Percentiles rank a stretch among this genome's conserved stretches.
These are phyloP conservation scores for Myotis myotis DNA, from an alignment of 2,797 vertebrate species.

Conservation along the genomic window DNA sequence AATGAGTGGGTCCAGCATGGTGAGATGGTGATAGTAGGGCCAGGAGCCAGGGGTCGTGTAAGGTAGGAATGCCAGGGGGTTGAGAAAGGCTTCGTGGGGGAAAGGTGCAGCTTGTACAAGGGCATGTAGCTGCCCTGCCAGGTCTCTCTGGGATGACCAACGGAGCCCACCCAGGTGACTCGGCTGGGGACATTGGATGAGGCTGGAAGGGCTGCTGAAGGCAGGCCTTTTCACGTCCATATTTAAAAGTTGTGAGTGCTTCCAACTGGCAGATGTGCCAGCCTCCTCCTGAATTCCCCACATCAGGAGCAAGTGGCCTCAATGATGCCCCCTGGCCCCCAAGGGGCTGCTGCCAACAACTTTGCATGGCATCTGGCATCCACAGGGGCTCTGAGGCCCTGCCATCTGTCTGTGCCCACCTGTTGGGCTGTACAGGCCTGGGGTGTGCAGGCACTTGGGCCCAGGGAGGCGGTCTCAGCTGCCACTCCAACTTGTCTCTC, in stretches of 20 bases:
- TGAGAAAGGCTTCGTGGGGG: background rate
- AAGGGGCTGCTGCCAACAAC: constrained; percentile 54
- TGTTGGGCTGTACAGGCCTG: constrained; percentile 37
- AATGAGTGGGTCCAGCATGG: background rate
- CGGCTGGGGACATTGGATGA: background rate
- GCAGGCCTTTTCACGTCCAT: background rate
- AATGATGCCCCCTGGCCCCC: background rate
- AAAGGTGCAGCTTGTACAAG: background rate
- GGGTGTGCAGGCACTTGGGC: background rate
- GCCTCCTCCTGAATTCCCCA: background rate
- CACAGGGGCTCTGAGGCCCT: background rate
- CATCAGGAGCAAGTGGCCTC: constrained; percentile 46
- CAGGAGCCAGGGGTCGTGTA: background rate
- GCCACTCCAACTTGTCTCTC: constrained; percentile 27
- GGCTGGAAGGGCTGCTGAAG: background rate
- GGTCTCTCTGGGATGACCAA: background rate
- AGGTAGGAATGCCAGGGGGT: background rate
- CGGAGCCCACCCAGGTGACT: background rate
- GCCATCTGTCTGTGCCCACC: constrained; percentile 70
- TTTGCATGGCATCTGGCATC: constrained; percentile 54
- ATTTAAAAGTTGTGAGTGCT: background rate
- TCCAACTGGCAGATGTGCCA: background rate
- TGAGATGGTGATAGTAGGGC: background rate
- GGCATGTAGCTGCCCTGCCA: background rate
- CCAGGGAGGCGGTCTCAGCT: background rate